phyloP scores from a whole-genome alignment of 2,113 vertebrate species.

The Entelurus aequoreus region DNA sequence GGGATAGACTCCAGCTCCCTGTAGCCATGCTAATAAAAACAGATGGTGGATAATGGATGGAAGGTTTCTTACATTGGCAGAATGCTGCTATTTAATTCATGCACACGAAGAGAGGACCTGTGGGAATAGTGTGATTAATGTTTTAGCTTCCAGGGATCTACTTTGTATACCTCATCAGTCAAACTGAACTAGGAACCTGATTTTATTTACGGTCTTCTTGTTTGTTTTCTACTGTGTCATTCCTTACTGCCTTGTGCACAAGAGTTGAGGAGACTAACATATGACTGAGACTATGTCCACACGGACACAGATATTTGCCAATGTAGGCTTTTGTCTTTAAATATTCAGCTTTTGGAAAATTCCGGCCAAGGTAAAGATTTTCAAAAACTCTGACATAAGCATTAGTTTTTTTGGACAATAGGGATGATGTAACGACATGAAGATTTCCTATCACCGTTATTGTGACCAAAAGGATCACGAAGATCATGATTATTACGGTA shows the following conservation, averaged over 20 bases:
- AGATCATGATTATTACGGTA: too few species aligned
- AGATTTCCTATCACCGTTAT: too few species aligned
- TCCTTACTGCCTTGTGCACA: not conserved
- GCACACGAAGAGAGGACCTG: slow-evolving; percentile 17
- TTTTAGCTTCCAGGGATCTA: slow-evolving; percentile 11
- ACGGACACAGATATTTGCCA: too few species aligned
- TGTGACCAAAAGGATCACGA: too few species aligned
- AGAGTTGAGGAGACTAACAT: not conserved
- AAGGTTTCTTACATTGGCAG: slow-evolving; percentile 18
- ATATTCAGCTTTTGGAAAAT: too few species aligned
- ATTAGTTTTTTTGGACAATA: too few species aligned
- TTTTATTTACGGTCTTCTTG: slow-evolving; percentile 1
- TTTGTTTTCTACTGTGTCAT: not conserved
- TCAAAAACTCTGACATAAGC: too few species aligned
- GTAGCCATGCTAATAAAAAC: not conserved
- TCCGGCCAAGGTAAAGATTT: too few species aligned
- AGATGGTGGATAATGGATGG: not conserved
- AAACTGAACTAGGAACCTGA: slow-evolving; percentile 10
- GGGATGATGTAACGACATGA: too few species aligned
- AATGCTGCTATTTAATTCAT: slow-evolving; percentile 2
- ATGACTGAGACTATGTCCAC: too few species aligned
- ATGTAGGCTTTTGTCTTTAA: too few species aligned
- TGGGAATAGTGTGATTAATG: slow-evolving; percentile 22
- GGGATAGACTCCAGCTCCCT: not conserved
- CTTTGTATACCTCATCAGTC: slow-evolving; percentile 24